Percentiles rank a stretch among this genome's conserved stretches.
Conservation (phyloP, 2,888 invertebrate species). For the Stenodera caucasica region DNA sequence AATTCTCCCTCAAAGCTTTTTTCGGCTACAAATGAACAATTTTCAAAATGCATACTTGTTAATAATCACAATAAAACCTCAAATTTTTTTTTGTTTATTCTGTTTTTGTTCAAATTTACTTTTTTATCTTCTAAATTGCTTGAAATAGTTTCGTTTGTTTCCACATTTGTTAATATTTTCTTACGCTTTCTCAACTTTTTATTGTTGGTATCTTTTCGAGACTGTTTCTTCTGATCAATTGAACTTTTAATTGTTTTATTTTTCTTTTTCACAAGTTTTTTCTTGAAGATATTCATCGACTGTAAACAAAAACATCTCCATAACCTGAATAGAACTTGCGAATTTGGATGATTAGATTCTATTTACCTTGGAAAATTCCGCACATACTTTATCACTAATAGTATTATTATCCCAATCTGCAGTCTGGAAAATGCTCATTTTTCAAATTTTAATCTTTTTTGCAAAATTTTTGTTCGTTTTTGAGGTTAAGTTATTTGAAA, state of each 20-base stretch:
- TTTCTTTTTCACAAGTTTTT: constrained; percentile 8
- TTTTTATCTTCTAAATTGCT: constrained; percentile 1
- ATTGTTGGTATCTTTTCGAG: constrained; percentile 10
- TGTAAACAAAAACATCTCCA: not conserved
- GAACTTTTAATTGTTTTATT: constrained; percentile 10
- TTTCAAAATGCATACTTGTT: too few relatives aligned
- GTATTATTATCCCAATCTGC: not conserved
- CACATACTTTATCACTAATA: not conserved
- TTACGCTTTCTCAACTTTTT: constrained; percentile 20
- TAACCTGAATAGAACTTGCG: not conserved
- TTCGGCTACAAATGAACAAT: too few relatives aligned
- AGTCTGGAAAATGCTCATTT: not conserved
- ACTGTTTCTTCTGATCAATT: constrained; percentile 8
- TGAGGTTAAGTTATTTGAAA: not conserved
- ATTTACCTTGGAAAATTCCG: not conserved
- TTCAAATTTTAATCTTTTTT: not conserved
- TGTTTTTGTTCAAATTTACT: constrained; percentile 25
- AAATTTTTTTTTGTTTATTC: too few relatives aligned
- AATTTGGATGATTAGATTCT: constrained; percentile 23
- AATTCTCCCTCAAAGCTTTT: too few relatives aligned
- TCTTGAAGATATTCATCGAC: not conserved
- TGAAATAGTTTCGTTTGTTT: constrained; percentile 8
- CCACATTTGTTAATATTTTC: constrained; percentile 9
- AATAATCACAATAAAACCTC: too few relatives aligned
- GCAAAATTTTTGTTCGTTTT: not conserved